phyloP scores from a whole-genome alignment of 2,888 invertebrate genomes.

The Norana najaformis region DNA sequence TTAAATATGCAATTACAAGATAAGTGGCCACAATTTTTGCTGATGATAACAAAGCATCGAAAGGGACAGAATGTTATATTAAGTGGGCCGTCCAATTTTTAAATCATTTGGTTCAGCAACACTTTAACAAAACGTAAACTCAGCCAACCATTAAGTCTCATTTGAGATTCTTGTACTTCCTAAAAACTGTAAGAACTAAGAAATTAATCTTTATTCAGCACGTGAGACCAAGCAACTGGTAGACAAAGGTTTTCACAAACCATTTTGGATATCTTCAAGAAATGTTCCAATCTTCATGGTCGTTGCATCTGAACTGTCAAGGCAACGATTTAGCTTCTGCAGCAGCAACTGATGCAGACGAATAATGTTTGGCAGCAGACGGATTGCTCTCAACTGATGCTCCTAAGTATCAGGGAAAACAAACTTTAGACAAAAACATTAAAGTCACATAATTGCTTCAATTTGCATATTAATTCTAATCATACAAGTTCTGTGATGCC shows the following conservation, averaged over 20 bases:
- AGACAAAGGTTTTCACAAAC: background rate
- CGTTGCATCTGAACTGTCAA: constrained; percentile 50
- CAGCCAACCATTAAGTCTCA: no score
- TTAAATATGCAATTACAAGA: background rate
- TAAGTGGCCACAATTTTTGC: background rate
- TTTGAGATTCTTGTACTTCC: background rate
- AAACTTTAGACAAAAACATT: background rate
- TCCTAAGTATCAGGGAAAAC: constrained; percentile 43
- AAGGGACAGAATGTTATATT: no score
- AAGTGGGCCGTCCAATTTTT: background rate
- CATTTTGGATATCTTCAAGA: constrained; percentile 18
- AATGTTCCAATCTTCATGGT: constrained; percentile 35
- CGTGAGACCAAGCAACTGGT: background rate
- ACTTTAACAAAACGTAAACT: no score
- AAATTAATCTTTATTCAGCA: background rate
- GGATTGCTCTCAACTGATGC: constrained; percentile 47
- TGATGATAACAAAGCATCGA: background rate
- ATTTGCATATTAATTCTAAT: background rate
- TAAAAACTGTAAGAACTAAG: background rate
- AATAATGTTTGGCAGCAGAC: constrained; percentile 49
- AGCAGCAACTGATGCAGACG: constrained; percentile 47
- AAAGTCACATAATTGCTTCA: background rate
- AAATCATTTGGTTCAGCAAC: no score
- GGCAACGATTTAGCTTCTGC: constrained; percentile 47
- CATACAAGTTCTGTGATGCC: no score